Conservation (phyloP, 2,113 vertebrate species). For the Macrotus californicus region DNA sequence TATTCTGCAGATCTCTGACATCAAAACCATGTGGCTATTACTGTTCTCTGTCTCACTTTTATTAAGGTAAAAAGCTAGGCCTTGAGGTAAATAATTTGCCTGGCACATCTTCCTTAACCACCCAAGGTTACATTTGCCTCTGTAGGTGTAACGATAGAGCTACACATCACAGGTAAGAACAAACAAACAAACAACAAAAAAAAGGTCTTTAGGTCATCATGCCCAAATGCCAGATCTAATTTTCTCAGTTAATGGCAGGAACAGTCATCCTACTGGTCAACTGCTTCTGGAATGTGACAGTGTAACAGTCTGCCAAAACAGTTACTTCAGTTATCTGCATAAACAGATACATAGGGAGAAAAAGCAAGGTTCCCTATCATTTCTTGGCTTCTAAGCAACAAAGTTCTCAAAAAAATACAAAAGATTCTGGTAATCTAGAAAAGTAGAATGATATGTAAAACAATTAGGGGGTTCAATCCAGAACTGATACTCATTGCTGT, state of each 20-base stretch:
- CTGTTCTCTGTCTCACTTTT: constrained; percentile 1
- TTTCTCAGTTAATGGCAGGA: background rate
- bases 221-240: background rate
- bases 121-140: background rate
- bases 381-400: background rate
- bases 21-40: background rate
- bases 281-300: background rate
- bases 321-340: background rate
- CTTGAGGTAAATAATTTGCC: constrained; percentile 22
- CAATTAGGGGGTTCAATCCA: background rate
- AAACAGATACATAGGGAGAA: background rate
- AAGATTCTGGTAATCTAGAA: background rate
- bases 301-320: background rate
- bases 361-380: background rate
- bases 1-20: constrained; percentile 26
- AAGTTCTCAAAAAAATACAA: background rate
- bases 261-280: background rate
- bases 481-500: background rate
- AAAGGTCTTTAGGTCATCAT: background rate
- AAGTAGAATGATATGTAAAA: background rate
- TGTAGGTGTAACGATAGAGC: background rate
- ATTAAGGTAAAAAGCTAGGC: constrained; percentile 12
- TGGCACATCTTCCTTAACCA: background rate
- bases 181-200: background rate
- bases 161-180: background rate